These are phyloP conservation scores for Dolichallabes microphthalmus DNA, from an alignment of 2,113 vertebrate species.

Conservation along the genomic window DNA sequence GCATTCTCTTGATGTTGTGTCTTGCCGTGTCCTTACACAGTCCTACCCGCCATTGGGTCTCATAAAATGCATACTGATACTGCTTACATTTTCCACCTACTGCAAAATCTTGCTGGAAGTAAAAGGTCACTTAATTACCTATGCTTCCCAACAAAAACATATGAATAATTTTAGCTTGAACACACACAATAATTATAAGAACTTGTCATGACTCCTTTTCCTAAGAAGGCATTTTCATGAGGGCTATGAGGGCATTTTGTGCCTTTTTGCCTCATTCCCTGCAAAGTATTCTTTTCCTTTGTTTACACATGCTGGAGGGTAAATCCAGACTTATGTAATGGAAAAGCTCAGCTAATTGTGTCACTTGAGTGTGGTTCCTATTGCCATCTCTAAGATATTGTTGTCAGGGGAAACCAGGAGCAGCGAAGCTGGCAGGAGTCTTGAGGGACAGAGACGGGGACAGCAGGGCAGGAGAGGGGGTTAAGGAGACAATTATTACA, in stretches of 20 bases:
- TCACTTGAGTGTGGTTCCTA: constrained; percentile 64
- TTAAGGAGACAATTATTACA: constrained; percentile 36
- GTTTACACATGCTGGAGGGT: constrained; percentile 62
- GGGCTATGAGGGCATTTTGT: constrained; percentile 1
- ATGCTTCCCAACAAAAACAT: constrained; percentile 39
- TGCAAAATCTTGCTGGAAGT: constrained; percentile 49
- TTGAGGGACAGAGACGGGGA: constrained; percentile 50
- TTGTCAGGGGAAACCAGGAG: constrained; percentile 66
- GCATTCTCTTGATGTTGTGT: constrained; percentile 19
- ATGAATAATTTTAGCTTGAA: constrained; percentile 3
- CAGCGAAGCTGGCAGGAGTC: constrained; percentile 56
- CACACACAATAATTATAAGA: constrained; percentile 55
- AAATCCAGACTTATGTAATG: constrained; percentile 66
- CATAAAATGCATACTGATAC: constrained; percentile 57
- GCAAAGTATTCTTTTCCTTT: constrained; percentile 53
- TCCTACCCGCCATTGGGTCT: constrained; percentile 52
- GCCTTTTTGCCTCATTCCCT: constrained; percentile 36
- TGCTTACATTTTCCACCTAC: constrained; percentile 45
- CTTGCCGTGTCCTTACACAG: constrained; percentile 43
- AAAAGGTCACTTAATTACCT: constrained; percentile 49
- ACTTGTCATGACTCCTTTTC: constrained; percentile 45
- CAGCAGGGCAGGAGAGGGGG: constrained; percentile 43
- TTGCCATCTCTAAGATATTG: constrained; percentile 63
- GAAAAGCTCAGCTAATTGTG: constrained; percentile 73
- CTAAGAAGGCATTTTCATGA: constrained; percentile 34